These are phyloP conservation scores for Campylomormyrus numenius DNA, from an alignment of 2,113 vertebrate genomes.

Conservation along the genomic window DNA sequence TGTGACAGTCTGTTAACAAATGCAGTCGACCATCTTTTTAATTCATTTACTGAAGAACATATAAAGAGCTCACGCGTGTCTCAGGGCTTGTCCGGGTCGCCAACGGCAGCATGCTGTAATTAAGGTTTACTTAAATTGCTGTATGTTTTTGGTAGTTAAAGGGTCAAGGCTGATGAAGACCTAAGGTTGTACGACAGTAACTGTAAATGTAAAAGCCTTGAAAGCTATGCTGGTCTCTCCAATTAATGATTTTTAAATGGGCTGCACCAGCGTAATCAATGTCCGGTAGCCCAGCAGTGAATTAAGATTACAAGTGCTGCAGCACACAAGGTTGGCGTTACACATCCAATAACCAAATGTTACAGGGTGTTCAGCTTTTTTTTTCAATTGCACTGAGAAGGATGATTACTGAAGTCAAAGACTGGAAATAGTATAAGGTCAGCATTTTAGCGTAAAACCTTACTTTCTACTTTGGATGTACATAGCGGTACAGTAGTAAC, in stretches of 20 bases:
- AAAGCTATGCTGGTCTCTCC: neutral
- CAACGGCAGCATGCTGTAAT: neutral
- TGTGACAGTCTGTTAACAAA: slow-evolving; percentile 6
- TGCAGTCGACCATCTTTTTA: neutral
- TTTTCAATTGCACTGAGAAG: neutral
- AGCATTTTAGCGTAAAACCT: neutral
- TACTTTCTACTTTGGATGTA: neutral
- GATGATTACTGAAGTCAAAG: neutral
- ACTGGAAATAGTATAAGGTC: neutral
- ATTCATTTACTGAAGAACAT: neutral
- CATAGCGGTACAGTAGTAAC: neutral
- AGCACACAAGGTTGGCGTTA: neutral
- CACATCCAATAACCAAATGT: neutral
- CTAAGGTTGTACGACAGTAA: neutral
- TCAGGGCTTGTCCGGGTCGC: neutral
- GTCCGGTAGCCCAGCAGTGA: neutral
- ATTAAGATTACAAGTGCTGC: neutral
- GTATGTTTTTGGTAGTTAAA: neutral
- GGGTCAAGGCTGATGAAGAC: slow-evolving; percentile 3
- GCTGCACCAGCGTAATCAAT: neutral
- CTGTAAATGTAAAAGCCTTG: neutral
- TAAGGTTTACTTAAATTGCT: neutral
- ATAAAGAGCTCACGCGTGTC: neutral
- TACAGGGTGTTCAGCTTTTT: neutral
- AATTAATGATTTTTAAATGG: slow-evolving; percentile 9